Conservation (phyloP, 37 sponge, comb jelly and placozoan species). For the Cladorhizidae sp. region DNA sequence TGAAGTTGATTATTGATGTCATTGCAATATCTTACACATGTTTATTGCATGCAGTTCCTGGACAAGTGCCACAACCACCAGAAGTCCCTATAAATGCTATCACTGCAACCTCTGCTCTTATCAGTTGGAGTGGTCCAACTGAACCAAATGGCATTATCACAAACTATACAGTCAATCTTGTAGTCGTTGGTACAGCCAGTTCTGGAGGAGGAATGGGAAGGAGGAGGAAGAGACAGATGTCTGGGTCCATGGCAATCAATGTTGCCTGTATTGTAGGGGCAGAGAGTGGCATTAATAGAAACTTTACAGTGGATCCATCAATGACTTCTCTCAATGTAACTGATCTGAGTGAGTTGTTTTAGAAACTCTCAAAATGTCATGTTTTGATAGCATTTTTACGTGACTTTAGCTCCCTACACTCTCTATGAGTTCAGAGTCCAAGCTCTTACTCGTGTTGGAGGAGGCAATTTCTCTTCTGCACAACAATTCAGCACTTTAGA, state of each 20-base stretch:
- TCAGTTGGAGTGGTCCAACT: constrained; percentile 8
- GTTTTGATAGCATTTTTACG: not conserved
- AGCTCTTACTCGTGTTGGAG: constrained; percentile 26
- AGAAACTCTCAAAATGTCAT: too few species aligned
- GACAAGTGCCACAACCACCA: constrained; percentile 14
- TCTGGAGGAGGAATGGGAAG: not conserved
- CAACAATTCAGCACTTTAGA: constrained; percentile 27
- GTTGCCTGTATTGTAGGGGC: constrained; percentile 18
- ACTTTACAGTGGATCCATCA: constrained; percentile 6
- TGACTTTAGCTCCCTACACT: constrained; percentile 29
- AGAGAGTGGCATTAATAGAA: not conserved
- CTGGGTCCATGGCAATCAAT: not conserved
- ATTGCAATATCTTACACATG: too few species aligned
- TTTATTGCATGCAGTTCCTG: constrained; percentile 9
- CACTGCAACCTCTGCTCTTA: not conserved
- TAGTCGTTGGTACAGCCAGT: not conserved
- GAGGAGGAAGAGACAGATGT: constrained; percentile 5
- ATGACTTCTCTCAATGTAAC: constrained; percentile 16
- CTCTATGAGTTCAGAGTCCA: constrained; percentile 34
- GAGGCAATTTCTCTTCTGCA: constrained; percentile 18
- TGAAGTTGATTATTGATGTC: too few species aligned
- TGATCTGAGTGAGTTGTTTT: constrained; percentile 27
- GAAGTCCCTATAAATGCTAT: not conserved
- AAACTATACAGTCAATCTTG: constrained; percentile 19
- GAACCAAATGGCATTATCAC: constrained; percentile 26